phyloP scores from a whole-genome alignment of 2,888 invertebrate genomes.

The Exocentrus adspersus region DNA sequence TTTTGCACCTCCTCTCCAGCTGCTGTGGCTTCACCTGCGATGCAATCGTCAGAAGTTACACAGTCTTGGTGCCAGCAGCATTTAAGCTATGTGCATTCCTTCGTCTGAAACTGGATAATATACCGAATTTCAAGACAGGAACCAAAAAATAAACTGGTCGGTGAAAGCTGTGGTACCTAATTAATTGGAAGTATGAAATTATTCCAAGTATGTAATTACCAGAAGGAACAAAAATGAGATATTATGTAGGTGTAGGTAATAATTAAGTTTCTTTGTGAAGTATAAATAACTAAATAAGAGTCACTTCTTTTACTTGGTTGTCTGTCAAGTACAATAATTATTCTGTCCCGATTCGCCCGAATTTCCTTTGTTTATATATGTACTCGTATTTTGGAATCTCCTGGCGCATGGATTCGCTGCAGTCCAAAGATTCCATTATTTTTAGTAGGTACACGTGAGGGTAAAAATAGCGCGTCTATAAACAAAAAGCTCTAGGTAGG shows the following conservation, averaged over 20 bases:
- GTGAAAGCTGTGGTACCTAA: too few species aligned
- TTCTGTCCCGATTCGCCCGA: not conserved
- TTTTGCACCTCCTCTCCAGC: not conserved
- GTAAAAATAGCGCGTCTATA: slow-evolving; percentile 8
- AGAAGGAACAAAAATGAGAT: too few species aligned
- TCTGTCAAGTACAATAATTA: not conserved
- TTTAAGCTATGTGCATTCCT: slow-evolving; percentile 26
- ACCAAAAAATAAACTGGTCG: too few species aligned
- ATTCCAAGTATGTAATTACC: too few species aligned
- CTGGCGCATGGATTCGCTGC: not conserved
- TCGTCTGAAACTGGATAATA: slow-evolving; percentile 15
- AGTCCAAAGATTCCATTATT: not conserved
- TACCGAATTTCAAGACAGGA: too few species aligned
- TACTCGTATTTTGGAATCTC: not conserved
- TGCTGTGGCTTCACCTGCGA: not conserved
- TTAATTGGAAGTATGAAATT: too few species aligned
- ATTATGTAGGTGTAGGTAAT: too few species aligned
- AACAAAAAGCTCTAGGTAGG: not conserved
- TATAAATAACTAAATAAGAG: too few species aligned
- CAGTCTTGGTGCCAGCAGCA: slow-evolving; percentile 18
- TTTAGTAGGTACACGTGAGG: not conserved
- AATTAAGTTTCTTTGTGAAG: too few species aligned
- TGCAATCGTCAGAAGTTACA: not conserved
- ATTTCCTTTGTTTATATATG: not conserved
- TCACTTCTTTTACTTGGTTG: too few species aligned